Base-by-base conservation (phyloP, 1,140 invertebrate species). In the Drosophila mauritiana region DNA sequence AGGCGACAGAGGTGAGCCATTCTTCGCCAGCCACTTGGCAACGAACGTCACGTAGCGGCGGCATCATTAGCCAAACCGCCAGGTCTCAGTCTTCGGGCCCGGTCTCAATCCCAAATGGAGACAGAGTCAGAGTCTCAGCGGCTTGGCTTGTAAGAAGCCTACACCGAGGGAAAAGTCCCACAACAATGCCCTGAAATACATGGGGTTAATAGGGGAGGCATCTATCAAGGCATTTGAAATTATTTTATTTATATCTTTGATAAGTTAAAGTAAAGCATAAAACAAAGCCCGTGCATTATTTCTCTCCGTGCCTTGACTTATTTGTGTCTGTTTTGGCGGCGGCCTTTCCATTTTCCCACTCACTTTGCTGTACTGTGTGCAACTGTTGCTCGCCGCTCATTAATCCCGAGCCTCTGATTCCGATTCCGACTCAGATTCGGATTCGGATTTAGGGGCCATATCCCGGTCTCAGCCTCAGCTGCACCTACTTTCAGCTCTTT, bases 271-370 rank as follows among this genome's bases (percentile, higher is more conserved):
- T 31, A 31, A 31, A 2, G 8, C 7, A 31, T 10, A 8, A 31
- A 8, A 31, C 31, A 10, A 31, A 31, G 8, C 7, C 7, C 0
- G 8, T 31, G 3, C 8, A 10, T 7, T 31, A 31, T 73, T 80
- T 61, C 72, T 80, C 65, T 10, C 67, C 27, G 76, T 73, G 81
- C 27, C 48, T 31, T 57, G 52, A 73, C 80, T 79, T 72, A 73
- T 81, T 82, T 78, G 76, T 82, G 79, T 64, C 34, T 40, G 37
- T 85, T 52, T 86, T 74, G 82, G 68, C 73, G 79, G 73, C 81
- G 64, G 83, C 83, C 83, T 86, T 86, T 86, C 83, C 83, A 86
- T 86, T 86, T 86, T 86, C 82, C 82, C 82, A 86, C 82, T 86
- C 82, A 86, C 82, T 88, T 86, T 86, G 78, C 48, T 75, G 72